Conservation (phyloP, 2,888 invertebrate genomes). For the Eudasyphora cyanicolor region DNA sequence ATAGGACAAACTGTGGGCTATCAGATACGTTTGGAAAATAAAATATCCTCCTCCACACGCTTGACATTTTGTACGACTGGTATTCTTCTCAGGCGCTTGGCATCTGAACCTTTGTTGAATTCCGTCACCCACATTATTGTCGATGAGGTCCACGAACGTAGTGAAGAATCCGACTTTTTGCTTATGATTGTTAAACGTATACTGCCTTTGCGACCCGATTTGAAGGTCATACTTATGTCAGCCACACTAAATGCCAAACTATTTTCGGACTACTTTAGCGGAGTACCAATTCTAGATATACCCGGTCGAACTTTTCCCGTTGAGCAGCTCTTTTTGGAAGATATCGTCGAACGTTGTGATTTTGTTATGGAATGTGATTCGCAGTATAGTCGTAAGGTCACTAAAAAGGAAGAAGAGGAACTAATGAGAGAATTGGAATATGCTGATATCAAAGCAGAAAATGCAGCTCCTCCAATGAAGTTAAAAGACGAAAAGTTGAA, state of each 20-base stretch:
- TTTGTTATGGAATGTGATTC: slow-evolving; percentile 84
- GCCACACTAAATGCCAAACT: slow-evolving; percentile 93
- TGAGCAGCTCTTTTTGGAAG: slow-evolving; percentile 89
- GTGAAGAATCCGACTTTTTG: slow-evolving; percentile 94
- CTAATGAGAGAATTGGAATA: slow-evolving; percentile 85
- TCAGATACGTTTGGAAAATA: slow-evolving; percentile 89
- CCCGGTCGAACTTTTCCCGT: slow-evolving; percentile 93
- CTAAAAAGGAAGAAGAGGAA: slow-evolving; percentile 82
- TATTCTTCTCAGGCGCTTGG: slow-evolving; percentile 90
- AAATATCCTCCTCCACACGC: slow-evolving; percentile 88
- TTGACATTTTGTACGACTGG: slow-evolving; percentile 97
- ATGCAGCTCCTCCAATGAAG: slow-evolving; percentile 82
- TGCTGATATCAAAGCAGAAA: slow-evolving; percentile 82
- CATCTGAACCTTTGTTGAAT: slow-evolving; percentile 87
- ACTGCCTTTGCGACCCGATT: slow-evolving; percentile 85
- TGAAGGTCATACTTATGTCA: slow-evolving; percentile 95
- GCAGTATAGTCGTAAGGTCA: slow-evolving; percentile 82
- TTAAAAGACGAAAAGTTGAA: slow-evolving; percentile 87
- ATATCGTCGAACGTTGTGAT: slow-evolving; percentile 85
- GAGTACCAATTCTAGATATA: slow-evolving; percentile 89
- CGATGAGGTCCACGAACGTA: slow-evolving; percentile 96
- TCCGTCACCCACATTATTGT: slow-evolving; percentile 91
- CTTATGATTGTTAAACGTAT: slow-evolving; percentile 90
- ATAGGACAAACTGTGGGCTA: slow-evolving; percentile 81
- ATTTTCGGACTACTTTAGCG: slow-evolving; percentile 90